phyloP scores from a whole-genome alignment of 30 jellyfish, hydroid and myxozoan genomes.

The Pelagia noctiluca region DNA sequence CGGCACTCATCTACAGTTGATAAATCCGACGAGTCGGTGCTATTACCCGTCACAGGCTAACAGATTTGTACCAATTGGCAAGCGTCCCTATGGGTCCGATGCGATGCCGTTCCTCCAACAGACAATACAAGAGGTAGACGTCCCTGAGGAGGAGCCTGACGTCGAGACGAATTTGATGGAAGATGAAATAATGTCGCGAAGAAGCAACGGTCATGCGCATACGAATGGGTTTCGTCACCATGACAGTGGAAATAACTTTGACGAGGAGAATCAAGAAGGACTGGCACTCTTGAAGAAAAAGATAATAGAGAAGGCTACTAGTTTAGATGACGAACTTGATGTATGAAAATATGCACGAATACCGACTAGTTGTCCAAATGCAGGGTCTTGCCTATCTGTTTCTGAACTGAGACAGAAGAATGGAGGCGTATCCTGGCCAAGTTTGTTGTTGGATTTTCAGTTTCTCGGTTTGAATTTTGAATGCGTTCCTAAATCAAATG shows the following conservation, averaged over 20 bases:
- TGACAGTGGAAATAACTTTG: conserved; percentile 57
- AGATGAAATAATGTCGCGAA: conserved; percentile 27
- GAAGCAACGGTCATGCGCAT: conserved; percentile 18
- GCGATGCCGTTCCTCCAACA: conserved; percentile 78
- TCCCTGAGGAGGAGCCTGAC: conserved; percentile 79
- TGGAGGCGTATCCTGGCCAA: no score
- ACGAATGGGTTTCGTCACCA: conserved; percentile 46
- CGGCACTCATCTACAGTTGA: conserved; percentile 59
- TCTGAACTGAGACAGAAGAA: no score
- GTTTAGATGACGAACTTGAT: conserved; percentile 32
- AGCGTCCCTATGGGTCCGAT: conserved; percentile 63
- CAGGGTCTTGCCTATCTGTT: background rate
- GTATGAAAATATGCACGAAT: conserved; percentile 4
- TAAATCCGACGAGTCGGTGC: conserved; percentile 64
- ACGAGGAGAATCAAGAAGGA: conserved; percentile 84
- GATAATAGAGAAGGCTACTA: conserved; percentile 95
- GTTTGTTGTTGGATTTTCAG: no score
- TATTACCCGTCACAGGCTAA: conserved; percentile 57
- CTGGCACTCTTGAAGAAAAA: conserved; percentile 79
- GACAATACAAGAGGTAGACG: conserved; percentile 84
- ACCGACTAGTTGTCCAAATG: no score
- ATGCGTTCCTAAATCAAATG: no score
- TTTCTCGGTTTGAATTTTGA: no score
- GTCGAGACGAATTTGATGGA: conserved; percentile 62
- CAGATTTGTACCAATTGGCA: conserved; percentile 75